phyloP scores from a whole-genome alignment of 2,888 invertebrate genomes.

The Melipona bicolor region DNA sequence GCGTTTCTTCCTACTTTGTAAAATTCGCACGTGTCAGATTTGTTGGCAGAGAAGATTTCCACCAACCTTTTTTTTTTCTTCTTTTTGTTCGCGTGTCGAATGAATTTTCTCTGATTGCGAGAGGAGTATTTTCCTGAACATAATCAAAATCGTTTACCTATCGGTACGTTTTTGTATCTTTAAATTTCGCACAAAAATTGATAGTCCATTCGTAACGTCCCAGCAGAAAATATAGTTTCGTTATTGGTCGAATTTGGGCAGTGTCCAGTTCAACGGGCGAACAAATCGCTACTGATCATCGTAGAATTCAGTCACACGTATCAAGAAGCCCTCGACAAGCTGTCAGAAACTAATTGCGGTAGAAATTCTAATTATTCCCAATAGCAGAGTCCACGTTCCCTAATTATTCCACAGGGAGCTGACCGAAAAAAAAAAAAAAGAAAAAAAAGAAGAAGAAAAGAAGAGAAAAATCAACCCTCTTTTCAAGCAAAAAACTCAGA shows the following conservation, averaged over 20 bases:
- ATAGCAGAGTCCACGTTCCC: not conserved
- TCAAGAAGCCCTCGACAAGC: conserved; percentile 19
- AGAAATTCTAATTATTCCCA: conserved; percentile 10
- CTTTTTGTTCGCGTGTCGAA: too few species aligned
- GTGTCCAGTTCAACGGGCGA: not conserved
- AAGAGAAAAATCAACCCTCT: not conserved
- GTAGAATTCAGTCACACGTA: not conserved
- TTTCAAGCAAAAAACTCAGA: not conserved
- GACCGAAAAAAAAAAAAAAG: not conserved
- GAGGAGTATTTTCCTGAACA: too few species aligned
- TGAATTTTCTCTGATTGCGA: too few species aligned
- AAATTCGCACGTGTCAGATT: not conserved
- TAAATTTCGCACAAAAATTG: too few species aligned
- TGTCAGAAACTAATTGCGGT: conserved; percentile 12
- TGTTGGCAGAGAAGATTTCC: too few species aligned
- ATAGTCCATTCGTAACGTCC: not conserved
- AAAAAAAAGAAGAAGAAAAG: too few species aligned
- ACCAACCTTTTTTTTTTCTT: too few species aligned
- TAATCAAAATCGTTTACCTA: too few species aligned
- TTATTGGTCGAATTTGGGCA: not conserved
- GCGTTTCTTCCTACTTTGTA: not conserved
- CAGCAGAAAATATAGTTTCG: not conserved
- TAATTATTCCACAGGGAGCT: conserved; percentile 26
- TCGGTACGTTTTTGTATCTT: too few species aligned
- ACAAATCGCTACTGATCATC: not conserved